Percentiles rank a stretch among this genome's conserved stretches.
phyloP scores from a whole-genome alignment of 2,888 invertebrate species.

The Sphaeridia pumilis region DNA sequence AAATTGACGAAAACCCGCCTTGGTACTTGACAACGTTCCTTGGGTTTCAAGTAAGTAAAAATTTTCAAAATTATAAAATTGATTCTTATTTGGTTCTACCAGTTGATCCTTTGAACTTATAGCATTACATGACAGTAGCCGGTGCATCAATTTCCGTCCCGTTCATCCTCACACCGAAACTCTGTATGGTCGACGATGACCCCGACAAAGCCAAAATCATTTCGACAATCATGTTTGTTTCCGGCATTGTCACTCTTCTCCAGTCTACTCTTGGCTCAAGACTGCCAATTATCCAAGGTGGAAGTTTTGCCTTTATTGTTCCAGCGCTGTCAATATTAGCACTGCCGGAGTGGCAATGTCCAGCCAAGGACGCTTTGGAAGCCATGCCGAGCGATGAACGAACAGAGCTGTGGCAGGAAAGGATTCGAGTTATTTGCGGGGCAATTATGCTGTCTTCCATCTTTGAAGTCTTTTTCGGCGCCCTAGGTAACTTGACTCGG shows the following conservation, averaged over 20 bases:
- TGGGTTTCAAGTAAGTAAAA: constrained; percentile 42
- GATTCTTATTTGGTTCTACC: neutral
- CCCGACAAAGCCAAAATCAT: constrained; percentile 63
- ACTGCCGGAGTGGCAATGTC: constrained; percentile 60
- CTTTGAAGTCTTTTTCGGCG: constrained; percentile 61
- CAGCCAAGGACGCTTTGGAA: constrained; percentile 43
- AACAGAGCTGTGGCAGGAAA: constrained; percentile 54
- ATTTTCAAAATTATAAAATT: neutral
- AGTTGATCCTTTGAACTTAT: neutral
- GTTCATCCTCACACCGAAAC: constrained; percentile 64
- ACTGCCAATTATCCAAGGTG: constrained; percentile 43
- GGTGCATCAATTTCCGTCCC: constrained; percentile 73
- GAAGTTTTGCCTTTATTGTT: constrained; percentile 66
- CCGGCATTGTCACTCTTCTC: constrained; percentile 61
- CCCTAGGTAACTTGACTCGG: constrained; percentile 37
- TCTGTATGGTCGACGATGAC: constrained; percentile 65
- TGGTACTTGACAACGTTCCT: constrained; percentile 41
- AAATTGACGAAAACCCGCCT: constrained; percentile 40
- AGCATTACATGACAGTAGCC: constrained; percentile 63
- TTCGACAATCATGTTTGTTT: constrained; percentile 71
- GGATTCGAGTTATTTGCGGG: constrained; percentile 69
- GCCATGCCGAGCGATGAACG: constrained; percentile 48
- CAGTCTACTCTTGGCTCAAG: constrained; percentile 63
- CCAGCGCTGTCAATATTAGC: constrained; percentile 63
- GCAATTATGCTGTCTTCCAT: constrained; percentile 67